Evolutionary conservation across 2,797 vertebrate species (phyloP).

Genomic region (Microchirus variegatus): DNA sequence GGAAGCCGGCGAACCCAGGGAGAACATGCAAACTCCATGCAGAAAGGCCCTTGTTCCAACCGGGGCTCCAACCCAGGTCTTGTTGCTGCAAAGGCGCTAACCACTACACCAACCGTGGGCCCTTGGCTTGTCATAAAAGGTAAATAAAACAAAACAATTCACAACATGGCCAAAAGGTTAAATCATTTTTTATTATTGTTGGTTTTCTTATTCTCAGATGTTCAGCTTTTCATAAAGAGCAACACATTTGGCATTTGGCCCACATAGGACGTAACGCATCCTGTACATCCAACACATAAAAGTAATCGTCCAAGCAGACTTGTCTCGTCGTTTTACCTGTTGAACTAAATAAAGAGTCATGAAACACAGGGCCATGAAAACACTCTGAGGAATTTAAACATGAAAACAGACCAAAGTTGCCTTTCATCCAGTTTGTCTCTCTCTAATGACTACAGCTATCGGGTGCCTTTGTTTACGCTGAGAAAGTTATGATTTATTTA

Average conservation of each 20-base stretch:
- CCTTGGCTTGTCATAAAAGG: no score
- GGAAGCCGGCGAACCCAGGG: no score
- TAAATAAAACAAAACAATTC: no score
- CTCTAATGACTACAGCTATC: constrained; percentile 37
- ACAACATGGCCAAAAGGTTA: no score
- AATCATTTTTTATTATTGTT: no score
- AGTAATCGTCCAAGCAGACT: constrained; percentile 25
- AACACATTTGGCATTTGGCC: constrained; percentile 8
- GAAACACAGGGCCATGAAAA: constrained; percentile 31
- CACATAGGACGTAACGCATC: constrained; percentile 25
- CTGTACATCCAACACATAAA: constrained; percentile 41
- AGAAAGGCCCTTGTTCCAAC: no score
- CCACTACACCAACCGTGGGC: no score
- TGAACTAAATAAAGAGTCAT: constrained; percentile 47
- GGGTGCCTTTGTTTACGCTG: constrained; percentile 44
- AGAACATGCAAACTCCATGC: no score
- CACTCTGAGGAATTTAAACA: constrained; percentile 45
- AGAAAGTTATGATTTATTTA: constrained; percentile 47
- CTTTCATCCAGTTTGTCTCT: constrained; percentile 53
- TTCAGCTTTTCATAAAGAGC: constrained; percentile 28
- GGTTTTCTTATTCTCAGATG: background rate
- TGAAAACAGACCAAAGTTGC: constrained; percentile 36
- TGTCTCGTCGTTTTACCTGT: constrained; percentile 45
- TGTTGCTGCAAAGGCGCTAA: no score
- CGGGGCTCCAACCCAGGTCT: no score